phyloP scores from a whole-genome alignment of 2,888 invertebrate genomes.

The Auanema sp. region DNA sequence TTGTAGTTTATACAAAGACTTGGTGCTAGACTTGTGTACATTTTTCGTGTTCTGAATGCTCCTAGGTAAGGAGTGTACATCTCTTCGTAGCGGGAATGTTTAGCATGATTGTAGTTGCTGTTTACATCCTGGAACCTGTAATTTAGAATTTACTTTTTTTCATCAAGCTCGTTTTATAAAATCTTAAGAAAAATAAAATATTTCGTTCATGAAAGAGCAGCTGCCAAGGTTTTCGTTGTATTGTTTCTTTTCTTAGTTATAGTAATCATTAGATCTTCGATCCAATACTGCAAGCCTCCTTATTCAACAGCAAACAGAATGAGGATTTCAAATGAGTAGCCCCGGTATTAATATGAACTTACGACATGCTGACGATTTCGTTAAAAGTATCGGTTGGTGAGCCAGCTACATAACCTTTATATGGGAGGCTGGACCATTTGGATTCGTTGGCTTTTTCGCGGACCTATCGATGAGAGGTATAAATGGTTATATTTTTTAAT shows the following conservation, averaged over 20 bases:
- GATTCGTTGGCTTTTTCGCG: slow-evolving; percentile 23
- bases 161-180: not conserved
- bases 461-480: slow-evolving; percentile 6
- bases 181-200: not conserved
- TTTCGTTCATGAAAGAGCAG: no score
- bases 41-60: slow-evolving; percentile 36
- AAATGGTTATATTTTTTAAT: no score
- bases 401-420: slow-evolving; percentile 35
- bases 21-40: slow-evolving; percentile 48
- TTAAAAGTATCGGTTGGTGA: slow-evolving; percentile 37
- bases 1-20: slow-evolving; percentile 37
- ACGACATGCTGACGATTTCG: slow-evolving; percentile 44
- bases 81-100: slow-evolving; percentile 42
- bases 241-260: no score
- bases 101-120: slow-evolving; percentile 23
- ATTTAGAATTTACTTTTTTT: not conserved
- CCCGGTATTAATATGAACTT: no score
- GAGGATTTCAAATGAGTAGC: not conserved
- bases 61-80: slow-evolving; percentile 46
- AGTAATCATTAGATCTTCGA: no score
- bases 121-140: slow-evolving; percentile 23
- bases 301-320: not conserved
- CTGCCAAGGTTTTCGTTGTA: no score
- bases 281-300: no score
- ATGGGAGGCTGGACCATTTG: slow-evolving; percentile 32